Evolutionary conservation across 1,140 invertebrate genomes (phyloP).

Genomic region (Papilio dardanus): DNA sequence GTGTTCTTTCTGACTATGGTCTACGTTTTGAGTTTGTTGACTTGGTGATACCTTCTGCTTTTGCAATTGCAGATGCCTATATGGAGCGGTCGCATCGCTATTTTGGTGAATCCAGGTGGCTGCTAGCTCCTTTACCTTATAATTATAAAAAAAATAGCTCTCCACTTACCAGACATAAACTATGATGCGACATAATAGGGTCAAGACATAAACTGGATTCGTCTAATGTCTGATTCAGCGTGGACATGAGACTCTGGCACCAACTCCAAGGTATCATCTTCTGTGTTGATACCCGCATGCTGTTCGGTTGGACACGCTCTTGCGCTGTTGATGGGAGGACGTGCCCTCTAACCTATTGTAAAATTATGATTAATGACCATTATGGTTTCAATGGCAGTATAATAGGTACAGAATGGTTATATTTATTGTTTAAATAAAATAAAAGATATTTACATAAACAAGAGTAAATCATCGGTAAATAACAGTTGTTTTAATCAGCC

Average conservation of each 20-base stretch:
- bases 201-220: conserved; percentile 58
- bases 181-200: conserved; percentile 59
- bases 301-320: conserved; percentile 58
- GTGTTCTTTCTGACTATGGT: no score
- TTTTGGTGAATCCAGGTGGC: no score
- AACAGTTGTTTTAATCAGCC: no score
- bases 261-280: conserved; percentile 51
- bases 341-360: conserved; percentile 56
- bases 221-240: conserved; percentile 47
- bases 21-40: no score
- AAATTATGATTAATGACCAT: background rate
- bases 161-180: conserved; percentile 59
- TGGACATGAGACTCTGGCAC: conserved; percentile 47
- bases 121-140: no score
- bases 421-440: no score
- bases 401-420: no score
- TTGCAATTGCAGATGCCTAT: no score
- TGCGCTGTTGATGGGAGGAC: conserved; percentile 54
- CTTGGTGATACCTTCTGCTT: no score
- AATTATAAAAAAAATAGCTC: background rate
- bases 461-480: background rate
- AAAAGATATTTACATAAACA: no score
- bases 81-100: no score
- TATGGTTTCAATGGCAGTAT: no score
- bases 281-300: conserved; percentile 67